Evolutionary conservation across 2,888 invertebrate species (phyloP).

Genomic region (Hypena proboscidalis): DNA sequence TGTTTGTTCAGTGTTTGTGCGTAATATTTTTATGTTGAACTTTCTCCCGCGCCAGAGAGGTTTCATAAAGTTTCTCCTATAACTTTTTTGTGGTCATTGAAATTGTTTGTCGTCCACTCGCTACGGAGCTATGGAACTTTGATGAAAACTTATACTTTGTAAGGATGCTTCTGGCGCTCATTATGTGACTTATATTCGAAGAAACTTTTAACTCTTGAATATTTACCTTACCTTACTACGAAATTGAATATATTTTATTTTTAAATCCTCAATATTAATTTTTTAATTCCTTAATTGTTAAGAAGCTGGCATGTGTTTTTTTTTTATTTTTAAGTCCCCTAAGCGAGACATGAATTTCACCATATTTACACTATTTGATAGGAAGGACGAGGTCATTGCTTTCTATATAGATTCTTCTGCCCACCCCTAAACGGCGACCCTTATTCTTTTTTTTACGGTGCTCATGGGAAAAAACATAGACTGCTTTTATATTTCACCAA

Average conservation of each 20-base stretch:
- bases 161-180: constrained; percentile 49
- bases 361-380: constrained; percentile 6
- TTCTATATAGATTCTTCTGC: constrained; percentile 3
- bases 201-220: constrained; percentile 48
- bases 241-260: constrained; percentile 30
- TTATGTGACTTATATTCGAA: constrained; percentile 61
- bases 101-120: constrained; percentile 75
- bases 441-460: constrained; percentile 7
- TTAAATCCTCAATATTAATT: background rate
- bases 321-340: background rate
- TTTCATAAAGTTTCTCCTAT: constrained; percentile 57
- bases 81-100: constrained; percentile 75
- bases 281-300: background rate
- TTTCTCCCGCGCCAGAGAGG: constrained; percentile 41
- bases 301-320: background rate
- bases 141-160: constrained; percentile 67
- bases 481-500: constrained; percentile 1
- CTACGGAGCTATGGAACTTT: constrained; percentile 63
- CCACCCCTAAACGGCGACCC: background rate
- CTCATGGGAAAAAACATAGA: constrained; percentile 8
- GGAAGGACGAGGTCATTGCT: constrained; percentile 3
- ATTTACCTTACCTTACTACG: constrained; percentile 41
- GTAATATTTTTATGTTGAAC: constrained; percentile 49
- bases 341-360: background rate
- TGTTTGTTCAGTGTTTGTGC: constrained; percentile 35